These are phyloP conservation scores for Horisme vitalbata DNA, from an alignment of 2,888 invertebrate genomes.

Conservation along the genomic window DNA sequence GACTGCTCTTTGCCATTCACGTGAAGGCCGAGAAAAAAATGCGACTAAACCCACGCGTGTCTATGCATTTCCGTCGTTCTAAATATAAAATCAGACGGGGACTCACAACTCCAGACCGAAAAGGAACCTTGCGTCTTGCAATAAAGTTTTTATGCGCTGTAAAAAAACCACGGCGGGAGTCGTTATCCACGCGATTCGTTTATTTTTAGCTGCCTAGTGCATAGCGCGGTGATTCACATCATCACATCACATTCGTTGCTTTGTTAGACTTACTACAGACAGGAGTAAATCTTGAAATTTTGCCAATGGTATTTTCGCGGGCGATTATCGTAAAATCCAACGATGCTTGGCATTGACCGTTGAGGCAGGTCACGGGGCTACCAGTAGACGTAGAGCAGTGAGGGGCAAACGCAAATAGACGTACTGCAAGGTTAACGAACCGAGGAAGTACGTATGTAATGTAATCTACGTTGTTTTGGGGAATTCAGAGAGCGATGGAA, in stretches of 20 bases:
- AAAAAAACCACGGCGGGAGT: constrained; percentile 55
- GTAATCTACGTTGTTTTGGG: constrained; percentile 22
- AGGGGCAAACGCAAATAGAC: constrained; percentile 34
- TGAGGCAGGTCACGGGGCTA: constrained; percentile 62
- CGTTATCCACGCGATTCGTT: constrained; percentile 49
- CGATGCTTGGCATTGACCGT: constrained; percentile 72
- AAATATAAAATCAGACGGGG: constrained; percentile 65
- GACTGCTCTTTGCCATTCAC: constrained; percentile 70
- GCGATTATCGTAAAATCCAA: constrained; percentile 76
- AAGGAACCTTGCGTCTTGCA: constrained; percentile 46
- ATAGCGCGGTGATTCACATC: constrained; percentile 58
- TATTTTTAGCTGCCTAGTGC: constrained; percentile 23
- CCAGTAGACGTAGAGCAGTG: constrained; percentile 48
- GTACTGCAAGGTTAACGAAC: constrained; percentile 29
- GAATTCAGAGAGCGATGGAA: constrained; percentile 14
- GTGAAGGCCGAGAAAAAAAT: constrained; percentile 69
- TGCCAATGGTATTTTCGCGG: constrained; percentile 76
- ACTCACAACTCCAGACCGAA: constrained; percentile 39
- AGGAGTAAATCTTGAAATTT: constrained; percentile 73
- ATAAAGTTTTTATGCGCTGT: constrained; percentile 43
- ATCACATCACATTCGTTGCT: constrained; percentile 43
- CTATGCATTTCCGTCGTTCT: constrained; percentile 73
- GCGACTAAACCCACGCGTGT: constrained; percentile 35
- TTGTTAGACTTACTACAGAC: constrained; percentile 80
- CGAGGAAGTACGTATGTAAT: constrained; percentile 12